A percentile compares a stretch with the other conserved stretches of the same genome.
Evolutionary conservation across 1,140 invertebrate genomes (phyloP).

Genomic region (Ephestia elutella): DNA sequence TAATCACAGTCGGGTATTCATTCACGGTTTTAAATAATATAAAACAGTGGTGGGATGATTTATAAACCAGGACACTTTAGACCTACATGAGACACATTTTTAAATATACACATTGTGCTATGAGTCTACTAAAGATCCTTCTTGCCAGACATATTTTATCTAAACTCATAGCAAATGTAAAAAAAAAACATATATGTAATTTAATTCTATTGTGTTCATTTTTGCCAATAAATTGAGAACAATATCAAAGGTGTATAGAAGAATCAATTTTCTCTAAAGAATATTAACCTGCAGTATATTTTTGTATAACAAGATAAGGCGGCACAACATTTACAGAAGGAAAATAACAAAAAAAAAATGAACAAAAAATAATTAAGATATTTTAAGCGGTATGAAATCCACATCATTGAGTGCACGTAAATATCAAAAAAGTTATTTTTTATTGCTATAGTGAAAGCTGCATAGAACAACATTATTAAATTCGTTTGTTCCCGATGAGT

Average conservation of each 20-base stretch:
- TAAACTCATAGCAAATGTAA: not conserved
- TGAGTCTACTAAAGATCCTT: not conserved
- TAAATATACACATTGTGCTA: not conserved
- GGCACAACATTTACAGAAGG: not conserved
- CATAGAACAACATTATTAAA: not conserved
- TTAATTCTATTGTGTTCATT: not conserved
- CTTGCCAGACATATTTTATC: too few species aligned
- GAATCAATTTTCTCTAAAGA: too few species aligned
- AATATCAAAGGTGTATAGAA: too few species aligned
- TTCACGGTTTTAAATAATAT: slow-evolving; percentile 3
- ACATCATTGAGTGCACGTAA: not conserved
- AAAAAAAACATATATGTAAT: not conserved
- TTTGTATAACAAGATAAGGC: not conserved
- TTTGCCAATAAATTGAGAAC: not conserved
- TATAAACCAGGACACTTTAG: not conserved
- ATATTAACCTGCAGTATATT: not conserved
- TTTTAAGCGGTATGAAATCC: not conserved
- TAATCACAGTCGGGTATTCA: not conserved
- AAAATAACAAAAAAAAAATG: not conserved
- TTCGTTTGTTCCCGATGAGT: too few species aligned
- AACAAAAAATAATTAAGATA: too few species aligned
- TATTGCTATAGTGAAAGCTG: not conserved
- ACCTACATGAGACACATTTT: not conserved
- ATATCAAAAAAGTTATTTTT: not conserved
- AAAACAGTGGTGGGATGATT: not conserved